Evolutionary conservation across 2,113 vertebrate genomes (phyloP).

Genomic region (Riparia riparia): DNA sequence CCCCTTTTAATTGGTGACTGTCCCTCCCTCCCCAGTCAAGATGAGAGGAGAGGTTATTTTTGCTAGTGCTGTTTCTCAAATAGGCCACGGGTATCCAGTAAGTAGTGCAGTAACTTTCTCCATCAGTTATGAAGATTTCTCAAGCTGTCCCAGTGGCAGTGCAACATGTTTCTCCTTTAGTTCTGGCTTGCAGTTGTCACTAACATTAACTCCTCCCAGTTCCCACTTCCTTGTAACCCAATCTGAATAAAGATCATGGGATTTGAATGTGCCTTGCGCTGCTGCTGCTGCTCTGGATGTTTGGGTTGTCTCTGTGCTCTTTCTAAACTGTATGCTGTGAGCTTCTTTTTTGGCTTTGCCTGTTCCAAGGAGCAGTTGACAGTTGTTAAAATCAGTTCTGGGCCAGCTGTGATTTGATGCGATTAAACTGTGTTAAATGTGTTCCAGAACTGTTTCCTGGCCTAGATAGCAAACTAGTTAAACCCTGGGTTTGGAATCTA

Average conservation of each 20-base stretch:
- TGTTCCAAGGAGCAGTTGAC: conserved; percentile 29
- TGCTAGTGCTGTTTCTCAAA: conserved; percentile 35
- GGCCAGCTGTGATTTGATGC: conserved; percentile 44
- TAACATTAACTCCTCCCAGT: conserved; percentile 30
- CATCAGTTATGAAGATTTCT: conserved; percentile 18
- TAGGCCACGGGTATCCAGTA: conserved; percentile 30
- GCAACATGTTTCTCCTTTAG: conserved; percentile 37
- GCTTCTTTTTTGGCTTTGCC: conserved; percentile 19
- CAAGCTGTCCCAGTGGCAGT: not conserved
- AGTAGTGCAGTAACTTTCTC: conserved; percentile 53
- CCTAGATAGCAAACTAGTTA: conserved; percentile 61
- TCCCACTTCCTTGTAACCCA: conserved; percentile 59
- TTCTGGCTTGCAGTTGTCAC: conserved; percentile 51
- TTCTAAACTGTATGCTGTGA: accelerated
- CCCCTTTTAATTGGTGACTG: conserved; percentile 7
- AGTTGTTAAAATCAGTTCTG: conserved; percentile 65
- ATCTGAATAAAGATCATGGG: conserved; percentile 56
- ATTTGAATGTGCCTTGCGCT: conserved; percentile 32
- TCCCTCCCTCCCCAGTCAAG: not conserved
- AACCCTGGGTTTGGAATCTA: conserved; percentile 18
- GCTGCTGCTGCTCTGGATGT: not conserved
- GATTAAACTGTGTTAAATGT: conserved; percentile 63
- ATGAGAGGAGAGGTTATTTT: conserved; percentile 62
- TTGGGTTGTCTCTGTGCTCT: not conserved
- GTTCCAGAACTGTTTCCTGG: conserved; percentile 63